phyloP scores from a whole-genome alignment of 2,797 vertebrate species.

The Pristis pectinata region DNA sequence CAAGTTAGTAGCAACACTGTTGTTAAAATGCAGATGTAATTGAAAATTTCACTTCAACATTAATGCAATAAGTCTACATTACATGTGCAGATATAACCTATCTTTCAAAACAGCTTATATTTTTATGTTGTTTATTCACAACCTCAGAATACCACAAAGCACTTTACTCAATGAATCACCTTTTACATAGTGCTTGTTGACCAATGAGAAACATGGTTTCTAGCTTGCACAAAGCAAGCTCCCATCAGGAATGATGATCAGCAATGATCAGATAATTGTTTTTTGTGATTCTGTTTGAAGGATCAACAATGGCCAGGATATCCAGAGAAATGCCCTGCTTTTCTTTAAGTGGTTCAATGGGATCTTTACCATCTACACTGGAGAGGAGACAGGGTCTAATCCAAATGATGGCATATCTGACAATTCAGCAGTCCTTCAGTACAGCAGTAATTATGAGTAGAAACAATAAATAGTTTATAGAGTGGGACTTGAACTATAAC shows the following conservation, averaged over 20 bases:
- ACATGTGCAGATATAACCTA: not conserved
- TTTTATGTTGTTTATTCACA: not conserved
- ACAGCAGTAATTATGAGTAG: no score
- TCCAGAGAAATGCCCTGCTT: not conserved
- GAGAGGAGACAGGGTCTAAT: no score
- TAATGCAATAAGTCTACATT: not conserved
- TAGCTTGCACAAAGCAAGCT: not conserved
- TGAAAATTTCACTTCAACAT: not conserved
- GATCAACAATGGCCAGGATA: not conserved
- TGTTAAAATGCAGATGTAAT: slow-evolving; percentile 15
- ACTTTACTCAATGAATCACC: not conserved
- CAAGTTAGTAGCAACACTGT: not conserved
- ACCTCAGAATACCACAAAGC: not conserved
- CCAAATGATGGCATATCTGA: not conserved
- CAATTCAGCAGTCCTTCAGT: not conserved
- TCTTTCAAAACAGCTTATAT: not conserved
- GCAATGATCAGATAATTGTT: not conserved
- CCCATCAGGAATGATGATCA: not conserved
- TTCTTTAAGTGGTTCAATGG: not conserved
- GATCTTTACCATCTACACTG: not conserved
- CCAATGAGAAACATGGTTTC: not conserved
- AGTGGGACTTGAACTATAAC: not conserved
- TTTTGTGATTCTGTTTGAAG: not conserved
- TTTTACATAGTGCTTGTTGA: not conserved
- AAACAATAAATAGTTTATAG: no score